Evolutionary conservation across 2,113 vertebrate genomes (phyloP).

Genomic region (Penelope pileata): DNA sequence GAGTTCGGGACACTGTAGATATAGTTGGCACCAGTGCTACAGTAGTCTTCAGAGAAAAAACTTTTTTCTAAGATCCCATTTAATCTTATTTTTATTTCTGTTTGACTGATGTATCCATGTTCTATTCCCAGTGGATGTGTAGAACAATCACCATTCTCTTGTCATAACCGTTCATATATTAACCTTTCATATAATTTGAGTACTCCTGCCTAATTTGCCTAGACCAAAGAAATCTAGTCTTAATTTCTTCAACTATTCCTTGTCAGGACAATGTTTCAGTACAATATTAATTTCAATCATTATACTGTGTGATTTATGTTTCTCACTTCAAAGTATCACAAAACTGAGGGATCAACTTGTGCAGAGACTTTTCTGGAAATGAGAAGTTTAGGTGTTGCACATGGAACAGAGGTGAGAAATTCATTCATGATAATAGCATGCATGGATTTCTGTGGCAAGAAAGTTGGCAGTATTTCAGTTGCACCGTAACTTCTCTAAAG

Average conservation of each 20-base stretch:
- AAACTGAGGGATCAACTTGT: not conserved
- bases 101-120: not conserved
- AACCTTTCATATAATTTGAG: not conserved
- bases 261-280: not conserved
- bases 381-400: not conserved
- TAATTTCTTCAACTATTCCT: not conserved
- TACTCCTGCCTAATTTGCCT: not conserved
- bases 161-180: slow-evolving; percentile 4
- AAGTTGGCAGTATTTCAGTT: not conserved
- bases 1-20: not conserved
- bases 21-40: not conserved
- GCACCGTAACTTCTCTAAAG: not conserved
- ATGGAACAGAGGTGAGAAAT: not conserved
- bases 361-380: not conserved
- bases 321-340: not conserved
- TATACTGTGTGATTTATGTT: not conserved
- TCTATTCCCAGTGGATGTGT: not conserved
- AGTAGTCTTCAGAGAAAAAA: not conserved
- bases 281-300: not conserved
- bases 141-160: slow-evolving; percentile 1
- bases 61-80: not conserved
- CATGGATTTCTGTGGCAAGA: not conserved
- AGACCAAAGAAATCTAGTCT: not conserved
- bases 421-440: not conserved
- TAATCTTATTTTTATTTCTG: slow-evolving; percentile 21